Conservation (phyloP, 2,797 vertebrate species). For the Sarcoramphus papa region DNA sequence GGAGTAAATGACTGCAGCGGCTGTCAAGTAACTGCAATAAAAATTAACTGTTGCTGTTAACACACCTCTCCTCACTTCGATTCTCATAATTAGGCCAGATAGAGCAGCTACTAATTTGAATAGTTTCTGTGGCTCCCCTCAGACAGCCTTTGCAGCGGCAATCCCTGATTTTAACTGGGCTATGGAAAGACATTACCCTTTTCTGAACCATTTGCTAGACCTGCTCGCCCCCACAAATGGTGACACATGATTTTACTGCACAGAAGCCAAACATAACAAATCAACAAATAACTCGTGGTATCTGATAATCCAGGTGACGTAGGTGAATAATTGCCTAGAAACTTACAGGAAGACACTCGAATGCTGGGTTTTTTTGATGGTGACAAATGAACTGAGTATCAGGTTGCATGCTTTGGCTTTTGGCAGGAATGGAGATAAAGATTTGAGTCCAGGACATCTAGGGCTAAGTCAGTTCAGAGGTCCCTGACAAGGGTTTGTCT, state of each 20-base stretch:
- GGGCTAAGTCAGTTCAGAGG: neutral
- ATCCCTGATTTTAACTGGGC: constrained; percentile 10
- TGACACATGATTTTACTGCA: constrained; percentile 16
- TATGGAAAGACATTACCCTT: constrained; percentile 32
- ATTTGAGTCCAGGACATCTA: neutral
- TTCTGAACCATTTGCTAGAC: constrained; percentile 27
- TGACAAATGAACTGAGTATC: neutral
- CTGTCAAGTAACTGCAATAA: neutral
- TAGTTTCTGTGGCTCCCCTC: constrained; percentile 25
- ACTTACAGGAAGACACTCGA: neutral
- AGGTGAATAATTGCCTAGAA: constrained; percentile 9
- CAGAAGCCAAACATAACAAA: constrained; percentile 48
- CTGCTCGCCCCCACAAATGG: neutral
- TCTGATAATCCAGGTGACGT: constrained; percentile 32
- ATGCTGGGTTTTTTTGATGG: neutral
- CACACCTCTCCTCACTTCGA: neutral
- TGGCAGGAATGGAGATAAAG: neutral
- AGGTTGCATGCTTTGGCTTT: neutral
- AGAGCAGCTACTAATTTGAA: constrained; percentile 24
- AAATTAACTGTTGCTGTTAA: neutral
- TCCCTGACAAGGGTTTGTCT: neutral
- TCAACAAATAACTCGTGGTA: constrained; percentile 11
- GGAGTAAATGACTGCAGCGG: neutral
- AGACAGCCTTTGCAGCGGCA: constrained; percentile 40
- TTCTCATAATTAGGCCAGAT: constrained; percentile 3